Conservation (phyloP, 1,140 invertebrate genomes). For the Gonioctena quinquepunctata region DNA sequence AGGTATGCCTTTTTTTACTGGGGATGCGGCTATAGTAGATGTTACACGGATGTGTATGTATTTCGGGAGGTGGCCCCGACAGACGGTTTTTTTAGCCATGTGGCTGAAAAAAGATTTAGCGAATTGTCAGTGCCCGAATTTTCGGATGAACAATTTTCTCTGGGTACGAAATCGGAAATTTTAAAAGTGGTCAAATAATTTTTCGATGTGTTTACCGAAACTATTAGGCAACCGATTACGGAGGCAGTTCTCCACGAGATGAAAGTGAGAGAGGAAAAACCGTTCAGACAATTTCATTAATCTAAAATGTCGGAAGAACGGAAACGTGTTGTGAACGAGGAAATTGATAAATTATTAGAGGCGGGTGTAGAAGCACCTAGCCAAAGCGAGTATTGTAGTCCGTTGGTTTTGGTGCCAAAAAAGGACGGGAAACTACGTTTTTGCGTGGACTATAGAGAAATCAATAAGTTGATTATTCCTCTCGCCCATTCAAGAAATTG, state of each 20-base stretch:
- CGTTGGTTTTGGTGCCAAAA: slow-evolving; percentile 25
- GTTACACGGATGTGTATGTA: not conserved
- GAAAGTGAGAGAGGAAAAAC: not conserved
- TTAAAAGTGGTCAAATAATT: not conserved
- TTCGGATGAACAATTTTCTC: not conserved
- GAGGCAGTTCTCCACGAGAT: not conserved
- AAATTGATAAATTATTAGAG: slow-evolving; percentile 26
- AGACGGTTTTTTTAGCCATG: not conserved
- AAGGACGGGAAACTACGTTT: slow-evolving; percentile 34
- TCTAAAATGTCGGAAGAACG: not conserved
- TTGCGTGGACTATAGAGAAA: slow-evolving; percentile 39
- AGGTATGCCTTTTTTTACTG: not conserved
- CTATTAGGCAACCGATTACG: not conserved
- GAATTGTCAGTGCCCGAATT: not conserved
- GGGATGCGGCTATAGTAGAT: not conserved
- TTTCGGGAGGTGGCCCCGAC: not conserved
- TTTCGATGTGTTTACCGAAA: not conserved
- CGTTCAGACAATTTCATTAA: not conserved
- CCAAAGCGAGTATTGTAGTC: slow-evolving; percentile 1
- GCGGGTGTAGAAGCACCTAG: slow-evolving; percentile 17
- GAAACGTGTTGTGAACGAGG: slow-evolving; percentile 8
- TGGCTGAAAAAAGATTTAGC: not conserved
- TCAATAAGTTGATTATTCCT: slow-evolving; percentile 55
- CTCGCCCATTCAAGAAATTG: slow-evolving; percentile 20
- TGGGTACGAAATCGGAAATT: not conserved